A percentile compares a stretch with the other conserved stretches of the same genome.
phyloP scores from a whole-genome alignment of 2,113 vertebrate species.

The Dasyornis broadbenti region DNA sequence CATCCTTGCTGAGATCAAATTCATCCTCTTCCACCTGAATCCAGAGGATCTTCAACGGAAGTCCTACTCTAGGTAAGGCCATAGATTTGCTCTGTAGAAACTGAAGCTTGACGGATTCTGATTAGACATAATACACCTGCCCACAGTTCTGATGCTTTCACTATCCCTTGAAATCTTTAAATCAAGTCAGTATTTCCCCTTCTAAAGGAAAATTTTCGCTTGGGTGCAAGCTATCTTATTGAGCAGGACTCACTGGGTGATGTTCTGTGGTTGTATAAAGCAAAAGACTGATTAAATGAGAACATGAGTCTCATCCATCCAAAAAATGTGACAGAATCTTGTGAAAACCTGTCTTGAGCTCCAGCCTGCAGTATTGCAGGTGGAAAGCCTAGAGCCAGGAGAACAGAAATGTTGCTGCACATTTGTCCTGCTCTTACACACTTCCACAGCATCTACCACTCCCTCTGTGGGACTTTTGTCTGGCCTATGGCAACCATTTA shows the following conservation, averaged over 20 bases:
- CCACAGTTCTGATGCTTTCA: background rate
- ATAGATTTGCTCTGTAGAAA: background rate
- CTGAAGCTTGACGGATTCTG: background rate
- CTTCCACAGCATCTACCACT: background rate
- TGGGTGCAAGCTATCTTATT: background rate
- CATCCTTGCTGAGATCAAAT: background rate
- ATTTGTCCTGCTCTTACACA: background rate
- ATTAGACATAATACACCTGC: background rate
- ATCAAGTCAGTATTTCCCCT: background rate
- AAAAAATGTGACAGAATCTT: background rate
- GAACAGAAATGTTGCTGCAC: background rate
- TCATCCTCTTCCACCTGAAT: background rate
- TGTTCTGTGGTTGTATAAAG: background rate
- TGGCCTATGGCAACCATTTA: background rate
- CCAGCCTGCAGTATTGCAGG: background rate
- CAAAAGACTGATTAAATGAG: background rate
- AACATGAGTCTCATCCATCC: background rate
- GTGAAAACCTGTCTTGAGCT: background rate
- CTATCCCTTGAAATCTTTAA: background rate
- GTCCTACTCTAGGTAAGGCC: background rate
- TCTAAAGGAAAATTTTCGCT: background rate
- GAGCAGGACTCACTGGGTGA: background rate
- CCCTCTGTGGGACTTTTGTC: background rate
- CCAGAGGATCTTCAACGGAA: background rate
- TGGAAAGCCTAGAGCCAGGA: background rate